Conservation (phyloP, 2,888 invertebrate species). For the Brachyopa scutellaris region DNA sequence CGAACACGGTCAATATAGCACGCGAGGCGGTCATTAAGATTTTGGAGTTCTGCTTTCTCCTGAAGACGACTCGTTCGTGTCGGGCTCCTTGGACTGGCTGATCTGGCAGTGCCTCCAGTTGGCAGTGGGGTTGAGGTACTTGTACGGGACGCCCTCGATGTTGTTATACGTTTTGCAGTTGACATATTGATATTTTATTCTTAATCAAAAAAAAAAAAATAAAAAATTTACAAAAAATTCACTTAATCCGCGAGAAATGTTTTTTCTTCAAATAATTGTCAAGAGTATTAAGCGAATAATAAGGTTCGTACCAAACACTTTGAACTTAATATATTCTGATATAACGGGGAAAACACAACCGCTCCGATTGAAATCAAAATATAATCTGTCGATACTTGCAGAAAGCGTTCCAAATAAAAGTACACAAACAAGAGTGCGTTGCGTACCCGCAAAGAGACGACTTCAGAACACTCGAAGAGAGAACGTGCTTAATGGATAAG, state of each 20-base stretch:
- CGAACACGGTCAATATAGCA: constrained; percentile 97
- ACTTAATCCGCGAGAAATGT: neutral
- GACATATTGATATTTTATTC: constrained; percentile 25
- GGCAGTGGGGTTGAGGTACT: constrained; percentile 78
- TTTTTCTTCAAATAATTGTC: neutral
- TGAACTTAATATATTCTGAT: neutral
- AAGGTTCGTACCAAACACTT: neutral
- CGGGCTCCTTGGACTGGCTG: constrained; percentile 89
- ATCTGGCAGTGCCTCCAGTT: constrained; percentile 68
- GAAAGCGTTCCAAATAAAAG: constrained; percentile 13
- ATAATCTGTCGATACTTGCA: constrained; percentile 33
- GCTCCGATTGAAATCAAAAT: constrained; percentile 35
- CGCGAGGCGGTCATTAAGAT: constrained; percentile 97
- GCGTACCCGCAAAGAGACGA: neutral
- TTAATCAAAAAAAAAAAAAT: too few relatives aligned
- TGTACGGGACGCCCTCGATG: constrained; percentile 79
- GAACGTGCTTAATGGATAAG: too few relatives aligned
- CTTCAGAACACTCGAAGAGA: constrained; percentile 4
- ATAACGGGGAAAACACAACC: constrained; percentile 29
- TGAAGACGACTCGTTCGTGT: constrained; percentile 94
- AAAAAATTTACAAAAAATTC: neutral
- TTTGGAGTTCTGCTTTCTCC: constrained; percentile 96
- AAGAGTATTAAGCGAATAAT: neutral
- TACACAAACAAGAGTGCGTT: constrained; percentile 1
- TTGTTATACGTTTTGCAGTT: constrained; percentile 77